Conservation (phyloP, 2,113 vertebrate species). For the Xiphophorus hellerii region DNA sequence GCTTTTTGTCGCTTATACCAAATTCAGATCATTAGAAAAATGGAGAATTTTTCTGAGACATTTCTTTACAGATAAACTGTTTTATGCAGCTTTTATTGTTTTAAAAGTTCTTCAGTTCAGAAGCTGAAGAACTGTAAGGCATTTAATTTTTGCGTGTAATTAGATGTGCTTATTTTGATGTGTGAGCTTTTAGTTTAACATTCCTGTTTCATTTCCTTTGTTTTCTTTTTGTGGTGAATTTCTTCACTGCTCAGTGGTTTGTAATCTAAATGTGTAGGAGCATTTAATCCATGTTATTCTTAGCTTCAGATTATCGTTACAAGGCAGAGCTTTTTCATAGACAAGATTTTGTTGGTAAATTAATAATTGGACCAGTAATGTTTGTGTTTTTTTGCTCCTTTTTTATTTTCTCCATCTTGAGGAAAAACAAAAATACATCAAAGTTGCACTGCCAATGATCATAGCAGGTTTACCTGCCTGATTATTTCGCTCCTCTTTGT, state of each 20-base stretch:
- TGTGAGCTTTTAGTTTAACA: slow-evolving; percentile 18
- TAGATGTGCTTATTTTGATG: slow-evolving; percentile 12
- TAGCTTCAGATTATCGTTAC: not conserved
- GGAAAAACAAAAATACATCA: not conserved
- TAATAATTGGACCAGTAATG: not conserved
- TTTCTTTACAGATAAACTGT: slow-evolving; percentile 24
- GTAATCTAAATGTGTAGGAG: slow-evolving; percentile 25
- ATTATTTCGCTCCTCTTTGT: slow-evolving; percentile 13
- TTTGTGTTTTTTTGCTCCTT: not conserved
- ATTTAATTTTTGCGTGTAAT: slow-evolving; percentile 44
- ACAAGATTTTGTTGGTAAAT: not conserved
- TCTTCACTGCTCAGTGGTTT: slow-evolving; percentile 14
- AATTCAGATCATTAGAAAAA: slow-evolving; percentile 1
- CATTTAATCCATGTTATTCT: not conserved
- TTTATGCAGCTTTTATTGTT: slow-evolving; percentile 18
- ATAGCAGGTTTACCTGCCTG: not conserved
- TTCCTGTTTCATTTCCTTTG: slow-evolving; percentile 31
- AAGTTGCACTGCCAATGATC: slow-evolving; percentile 2
- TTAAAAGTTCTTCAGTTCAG: slow-evolving; percentile 62
- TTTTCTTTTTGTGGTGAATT: slow-evolving; percentile 16
- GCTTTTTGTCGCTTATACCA: slow-evolving; percentile 22
- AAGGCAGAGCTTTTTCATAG: not conserved
- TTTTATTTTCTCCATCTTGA: not conserved
- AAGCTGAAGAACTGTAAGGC: slow-evolving; percentile 52
- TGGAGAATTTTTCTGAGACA: slow-evolving; percentile 4